These are phyloP conservation scores for Guaruba guarouba DNA, from an alignment of 2,113 vertebrate genomes.

Conservation along the genomic window DNA sequence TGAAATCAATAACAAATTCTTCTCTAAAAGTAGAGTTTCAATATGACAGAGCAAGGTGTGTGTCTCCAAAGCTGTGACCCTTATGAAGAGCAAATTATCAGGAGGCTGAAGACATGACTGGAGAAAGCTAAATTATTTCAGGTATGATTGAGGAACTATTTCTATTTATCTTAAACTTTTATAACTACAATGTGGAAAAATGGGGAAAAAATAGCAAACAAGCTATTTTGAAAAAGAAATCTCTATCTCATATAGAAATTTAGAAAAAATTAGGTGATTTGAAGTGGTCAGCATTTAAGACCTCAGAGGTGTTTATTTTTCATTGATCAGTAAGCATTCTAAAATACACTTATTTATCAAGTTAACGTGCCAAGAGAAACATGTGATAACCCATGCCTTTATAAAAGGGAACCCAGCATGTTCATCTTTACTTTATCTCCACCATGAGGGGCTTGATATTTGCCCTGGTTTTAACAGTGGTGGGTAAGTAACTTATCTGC, in stretches of 20 bases:
- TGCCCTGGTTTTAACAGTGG: constrained; percentile 44
- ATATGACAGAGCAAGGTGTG: background rate
- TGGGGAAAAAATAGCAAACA: background rate
- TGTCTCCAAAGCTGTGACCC: background rate
- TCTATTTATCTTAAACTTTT: background rate
- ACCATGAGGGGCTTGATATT: constrained; percentile 59
- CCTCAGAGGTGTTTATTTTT: constrained; percentile 52
- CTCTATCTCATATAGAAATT: background rate
- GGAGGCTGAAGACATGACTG: background rate
- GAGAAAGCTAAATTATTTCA: background rate
- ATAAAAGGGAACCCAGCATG: constrained; percentile 25
- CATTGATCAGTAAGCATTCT: constrained; percentile 24
- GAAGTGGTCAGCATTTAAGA: background rate
- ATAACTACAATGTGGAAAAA: background rate
- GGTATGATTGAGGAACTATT: background rate
- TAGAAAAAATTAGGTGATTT: background rate
- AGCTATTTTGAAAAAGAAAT: background rate
- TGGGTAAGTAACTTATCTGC: constrained; percentile 46
- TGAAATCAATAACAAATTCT: background rate
- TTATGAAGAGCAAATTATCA: background rate
- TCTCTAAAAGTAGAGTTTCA: background rate
- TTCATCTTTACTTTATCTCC: constrained; percentile 24
- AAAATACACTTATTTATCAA: constrained; percentile 44
- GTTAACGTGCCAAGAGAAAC: constrained; percentile 28
- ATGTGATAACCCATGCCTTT: constrained; percentile 37